Evolutionary conservation across 2,797 vertebrate genomes (phyloP).

Genomic region (Benthosema pterotum): DNA sequence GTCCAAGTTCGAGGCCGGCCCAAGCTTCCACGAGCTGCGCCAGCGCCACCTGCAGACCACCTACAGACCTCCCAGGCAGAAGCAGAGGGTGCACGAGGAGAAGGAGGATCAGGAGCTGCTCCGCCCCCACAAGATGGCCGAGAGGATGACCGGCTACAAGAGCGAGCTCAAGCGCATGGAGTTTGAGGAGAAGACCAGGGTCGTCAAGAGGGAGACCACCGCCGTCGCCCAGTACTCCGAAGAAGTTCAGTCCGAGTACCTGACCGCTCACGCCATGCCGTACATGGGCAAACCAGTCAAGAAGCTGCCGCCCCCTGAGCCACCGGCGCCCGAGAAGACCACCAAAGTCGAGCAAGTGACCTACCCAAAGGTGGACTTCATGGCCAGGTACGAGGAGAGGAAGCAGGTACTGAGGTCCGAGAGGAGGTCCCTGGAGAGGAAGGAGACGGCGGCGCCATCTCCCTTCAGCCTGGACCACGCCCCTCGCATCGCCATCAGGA

Average conservation of each 20-base stretch:
- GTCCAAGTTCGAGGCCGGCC: constrained; percentile 87
- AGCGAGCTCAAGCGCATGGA: constrained; percentile 90
- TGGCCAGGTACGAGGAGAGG: constrained; percentile 94
- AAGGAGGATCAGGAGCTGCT: constrained; percentile 93
- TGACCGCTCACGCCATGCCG: constrained; percentile 75
- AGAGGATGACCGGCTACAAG: constrained; percentile 89
- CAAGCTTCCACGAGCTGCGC: constrained; percentile 89
- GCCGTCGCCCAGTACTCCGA: constrained; percentile 81
- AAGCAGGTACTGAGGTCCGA: constrained; percentile 93
- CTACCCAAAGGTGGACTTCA: constrained; percentile 89
- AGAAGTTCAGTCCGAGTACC: constrained; percentile 77
- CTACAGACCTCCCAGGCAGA: constrained; percentile 86
- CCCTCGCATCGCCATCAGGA: constrained; percentile 93
- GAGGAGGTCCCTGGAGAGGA: constrained; percentile 74
- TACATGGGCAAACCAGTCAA: constrained; percentile 90
- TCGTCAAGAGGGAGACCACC: constrained; percentile 82
- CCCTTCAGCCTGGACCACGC: constrained; percentile 94
- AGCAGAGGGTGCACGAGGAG: constrained; percentile 90
- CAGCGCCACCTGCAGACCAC: constrained; percentile 90
- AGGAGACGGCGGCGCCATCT: constrained; percentile 90
- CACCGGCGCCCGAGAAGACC: constrained; percentile 80
- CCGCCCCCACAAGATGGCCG: constrained; percentile 83
- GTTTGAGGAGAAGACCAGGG: constrained; percentile 88
- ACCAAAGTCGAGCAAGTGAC: constrained; percentile 80
- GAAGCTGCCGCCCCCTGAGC: constrained; percentile 75